These are phyloP conservation scores for Premnoplex brunnescens DNA, from an alignment of 2,797 vertebrate species.

Conservation along the genomic window DNA sequence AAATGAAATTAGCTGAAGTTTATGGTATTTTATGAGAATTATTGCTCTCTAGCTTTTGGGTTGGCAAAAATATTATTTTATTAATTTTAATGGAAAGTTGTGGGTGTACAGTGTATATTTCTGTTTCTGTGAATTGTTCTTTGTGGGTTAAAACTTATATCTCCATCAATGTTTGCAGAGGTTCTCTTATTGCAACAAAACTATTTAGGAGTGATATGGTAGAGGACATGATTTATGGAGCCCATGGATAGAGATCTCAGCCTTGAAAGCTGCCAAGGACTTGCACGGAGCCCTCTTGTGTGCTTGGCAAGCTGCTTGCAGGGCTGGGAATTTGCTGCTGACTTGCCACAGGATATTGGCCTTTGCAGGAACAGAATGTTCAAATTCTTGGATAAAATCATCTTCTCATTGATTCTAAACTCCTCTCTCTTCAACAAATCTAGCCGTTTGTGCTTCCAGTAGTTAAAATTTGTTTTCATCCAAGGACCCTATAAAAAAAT, in stretches of 20 bases:
- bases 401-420: neutral
- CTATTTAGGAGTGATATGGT: neutral
- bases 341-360: neutral
- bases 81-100: conserved; percentile 17
- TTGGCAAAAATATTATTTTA: conserved; percentile 30
- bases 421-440: neutral
- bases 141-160: neutral
- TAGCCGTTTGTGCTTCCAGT: neutral
- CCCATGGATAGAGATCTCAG: neutral
- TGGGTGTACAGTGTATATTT: neutral
- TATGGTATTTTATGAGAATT: neutral
- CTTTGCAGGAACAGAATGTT: neutral
- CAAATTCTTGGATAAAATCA: neutral
- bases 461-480: neutral
- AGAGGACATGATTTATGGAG: neutral
- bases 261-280: neutral
- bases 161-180: neutral
- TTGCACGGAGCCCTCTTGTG: neutral
- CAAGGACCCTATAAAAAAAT: neutral
- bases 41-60: neutral
- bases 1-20: neutral
- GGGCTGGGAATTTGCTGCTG: neutral
- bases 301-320: neutral
- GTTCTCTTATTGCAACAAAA: neutral
- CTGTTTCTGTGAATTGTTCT: conserved; percentile 11